These are phyloP conservation scores for Gallinago jamesoni DNA, from an alignment of 2,113 vertebrate genomes.

Conservation along the genomic window DNA sequence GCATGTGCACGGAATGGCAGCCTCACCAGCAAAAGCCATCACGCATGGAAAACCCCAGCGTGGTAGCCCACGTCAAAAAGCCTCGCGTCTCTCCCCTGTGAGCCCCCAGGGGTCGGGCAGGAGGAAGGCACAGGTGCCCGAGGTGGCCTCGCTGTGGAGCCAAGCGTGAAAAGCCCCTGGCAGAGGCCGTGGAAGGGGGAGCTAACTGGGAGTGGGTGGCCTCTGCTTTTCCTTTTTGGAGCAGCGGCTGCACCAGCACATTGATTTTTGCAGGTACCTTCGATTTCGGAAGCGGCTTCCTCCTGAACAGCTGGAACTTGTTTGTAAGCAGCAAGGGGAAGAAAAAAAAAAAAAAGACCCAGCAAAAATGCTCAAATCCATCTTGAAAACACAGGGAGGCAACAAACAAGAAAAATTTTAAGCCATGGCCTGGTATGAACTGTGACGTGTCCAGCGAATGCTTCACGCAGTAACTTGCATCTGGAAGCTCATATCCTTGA, in stretches of 20 bases:
- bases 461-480: rapidly evolving
- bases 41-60: not conserved
- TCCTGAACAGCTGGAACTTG: not conserved
- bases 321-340: not conserved
- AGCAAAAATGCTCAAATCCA: not conserved
- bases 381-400: not conserved
- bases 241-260: rapidly evolving
- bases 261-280: not conserved
- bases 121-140: rapidly evolving
- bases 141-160: not conserved
- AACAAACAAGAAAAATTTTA: not conserved
- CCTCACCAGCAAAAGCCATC: not conserved
- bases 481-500: not conserved
- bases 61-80: not conserved
- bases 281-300: not conserved
- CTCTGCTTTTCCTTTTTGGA: not conserved
- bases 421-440: not conserved
- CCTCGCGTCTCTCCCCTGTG: rapidly evolving
- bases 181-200: rapidly evolving
- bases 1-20: not conserved
- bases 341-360: rapidly evolving
- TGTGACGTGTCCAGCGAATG: not conserved
- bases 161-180: rapidly evolving
- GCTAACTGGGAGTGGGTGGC: not conserved
- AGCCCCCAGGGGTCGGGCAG: not conserved